These are phyloP conservation scores for Rhincodon typus DNA, from an alignment of 2,797 vertebrate genomes.

Conservation along the genomic window DNA sequence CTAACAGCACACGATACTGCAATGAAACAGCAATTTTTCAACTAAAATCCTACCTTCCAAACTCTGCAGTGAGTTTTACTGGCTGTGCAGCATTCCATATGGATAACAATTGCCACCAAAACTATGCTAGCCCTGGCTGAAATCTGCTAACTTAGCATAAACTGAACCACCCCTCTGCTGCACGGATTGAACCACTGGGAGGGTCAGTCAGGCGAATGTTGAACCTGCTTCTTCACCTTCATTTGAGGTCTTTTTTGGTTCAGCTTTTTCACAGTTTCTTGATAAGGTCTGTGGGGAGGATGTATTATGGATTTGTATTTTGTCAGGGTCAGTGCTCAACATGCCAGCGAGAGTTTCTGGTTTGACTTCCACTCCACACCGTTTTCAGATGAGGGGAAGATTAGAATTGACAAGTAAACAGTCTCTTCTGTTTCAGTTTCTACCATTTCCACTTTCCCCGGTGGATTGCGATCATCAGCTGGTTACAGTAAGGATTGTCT, in stretches of 20 bases:
- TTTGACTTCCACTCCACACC: neutral
- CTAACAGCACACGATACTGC: neutral
- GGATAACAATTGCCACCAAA: neutral
- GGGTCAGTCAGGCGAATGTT: neutral
- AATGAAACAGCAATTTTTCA: neutral
- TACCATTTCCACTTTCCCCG: neutral
- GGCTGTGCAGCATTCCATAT: neutral
- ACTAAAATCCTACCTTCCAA: neutral
- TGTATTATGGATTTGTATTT: neutral
- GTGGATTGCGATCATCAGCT: neutral
- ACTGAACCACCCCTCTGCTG: neutral
- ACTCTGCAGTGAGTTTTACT: neutral
- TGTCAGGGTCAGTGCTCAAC: neutral
- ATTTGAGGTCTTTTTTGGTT: neutral
- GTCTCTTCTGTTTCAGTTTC: neutral
- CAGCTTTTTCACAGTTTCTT: neutral
- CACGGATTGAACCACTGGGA: neutral
- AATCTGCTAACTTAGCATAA: neutral
- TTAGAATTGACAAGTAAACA: constrained; percentile 4
- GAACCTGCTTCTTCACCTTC: neutral
- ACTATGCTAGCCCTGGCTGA: neutral
- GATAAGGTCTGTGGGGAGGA: neutral
- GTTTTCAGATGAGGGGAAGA: neutral
- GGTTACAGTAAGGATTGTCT: neutral
- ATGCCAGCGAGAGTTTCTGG: neutral